A percentile compares a stretch with the other conserved stretches of the same genome.
These are phyloP conservation scores for Drosophila sp. DNA, from an alignment of 1,140 invertebrate species.

Conservation along the genomic window DNA sequence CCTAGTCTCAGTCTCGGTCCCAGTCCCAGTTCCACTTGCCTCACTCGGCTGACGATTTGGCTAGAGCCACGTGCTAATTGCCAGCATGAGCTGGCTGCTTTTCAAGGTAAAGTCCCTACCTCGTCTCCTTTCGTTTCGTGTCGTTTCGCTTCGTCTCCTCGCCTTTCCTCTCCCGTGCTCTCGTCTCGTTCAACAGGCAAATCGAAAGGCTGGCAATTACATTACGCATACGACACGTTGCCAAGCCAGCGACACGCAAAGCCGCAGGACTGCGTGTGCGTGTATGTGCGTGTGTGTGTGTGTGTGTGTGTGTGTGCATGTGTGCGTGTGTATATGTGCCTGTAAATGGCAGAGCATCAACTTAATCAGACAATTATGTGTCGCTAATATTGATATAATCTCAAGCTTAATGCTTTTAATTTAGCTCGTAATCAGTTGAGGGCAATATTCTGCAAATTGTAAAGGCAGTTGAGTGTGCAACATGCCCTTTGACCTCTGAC, in stretches of 20 bases:
- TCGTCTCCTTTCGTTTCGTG: not conserved
- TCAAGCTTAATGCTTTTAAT: slow-evolving; percentile 73
- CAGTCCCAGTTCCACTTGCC: too few species aligned
- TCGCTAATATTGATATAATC: slow-evolving; percentile 74
- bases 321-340: slow-evolving; percentile 9
- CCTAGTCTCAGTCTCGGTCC: not conserved
- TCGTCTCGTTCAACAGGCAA: slow-evolving; percentile 33
- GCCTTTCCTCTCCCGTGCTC: too few species aligned
- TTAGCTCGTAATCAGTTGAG: slow-evolving; percentile 52
- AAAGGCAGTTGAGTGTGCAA: slow-evolving; percentile 6
- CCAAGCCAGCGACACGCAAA: slow-evolving; percentile 29
- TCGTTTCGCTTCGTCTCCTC: not conserved
- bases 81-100: slow-evolving; percentile 33
- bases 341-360: slow-evolving; percentile 32
- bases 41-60: not conserved
- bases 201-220: slow-evolving; percentile 61
- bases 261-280: not conserved
- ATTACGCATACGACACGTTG: slow-evolving; percentile 68
- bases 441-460: slow-evolving; percentile 26
- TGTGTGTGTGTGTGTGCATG: slow-evolving; percentile 1
- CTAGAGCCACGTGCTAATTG: slow-evolving; percentile 67
- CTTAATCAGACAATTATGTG: slow-evolving; percentile 79
- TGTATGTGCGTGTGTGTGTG: not conserved
- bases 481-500: not conserved
- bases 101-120: slow-evolving; percentile 32